These are phyloP conservation scores for Lagothrix lagotricha DNA, from an alignment of 2,797 vertebrate species.

Conservation along the genomic window DNA sequence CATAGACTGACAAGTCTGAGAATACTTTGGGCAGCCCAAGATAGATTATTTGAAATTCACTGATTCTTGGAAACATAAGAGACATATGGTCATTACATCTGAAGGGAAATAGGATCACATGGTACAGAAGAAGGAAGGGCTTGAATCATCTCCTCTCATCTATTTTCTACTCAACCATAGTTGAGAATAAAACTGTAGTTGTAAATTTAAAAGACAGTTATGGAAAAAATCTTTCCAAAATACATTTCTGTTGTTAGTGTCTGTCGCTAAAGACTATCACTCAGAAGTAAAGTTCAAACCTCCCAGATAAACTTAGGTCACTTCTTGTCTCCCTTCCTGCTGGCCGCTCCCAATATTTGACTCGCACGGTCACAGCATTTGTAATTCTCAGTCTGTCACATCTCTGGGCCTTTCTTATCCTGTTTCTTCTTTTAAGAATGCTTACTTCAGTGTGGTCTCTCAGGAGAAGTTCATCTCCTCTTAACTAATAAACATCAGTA, in stretches of 20 bases:
- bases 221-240: conserved; percentile 12
- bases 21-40: background rate
- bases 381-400: background rate
- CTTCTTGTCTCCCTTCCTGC: background rate
- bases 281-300: background rate
- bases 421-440: background rate
- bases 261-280: background rate
- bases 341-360: rapidly evolving
- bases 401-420: background rate
- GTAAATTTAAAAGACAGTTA: background rate
- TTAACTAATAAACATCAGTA: background rate
- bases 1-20: background rate
- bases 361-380: background rate
- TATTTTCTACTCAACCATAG: background rate
- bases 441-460: background rate
- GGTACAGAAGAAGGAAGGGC: background rate
- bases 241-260: background rate
- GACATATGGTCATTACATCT: background rate
- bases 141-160: background rate
- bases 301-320: background rate
- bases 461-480: background rate
- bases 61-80: background rate
- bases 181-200: background rate
- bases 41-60: background rate
- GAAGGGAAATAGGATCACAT: background rate